Evolutionary conservation across 2,797 vertebrate genomes (phyloP), one percentile per base, ranked within the genome.

Genomic region (Protonibea diacanthus): DNA sequence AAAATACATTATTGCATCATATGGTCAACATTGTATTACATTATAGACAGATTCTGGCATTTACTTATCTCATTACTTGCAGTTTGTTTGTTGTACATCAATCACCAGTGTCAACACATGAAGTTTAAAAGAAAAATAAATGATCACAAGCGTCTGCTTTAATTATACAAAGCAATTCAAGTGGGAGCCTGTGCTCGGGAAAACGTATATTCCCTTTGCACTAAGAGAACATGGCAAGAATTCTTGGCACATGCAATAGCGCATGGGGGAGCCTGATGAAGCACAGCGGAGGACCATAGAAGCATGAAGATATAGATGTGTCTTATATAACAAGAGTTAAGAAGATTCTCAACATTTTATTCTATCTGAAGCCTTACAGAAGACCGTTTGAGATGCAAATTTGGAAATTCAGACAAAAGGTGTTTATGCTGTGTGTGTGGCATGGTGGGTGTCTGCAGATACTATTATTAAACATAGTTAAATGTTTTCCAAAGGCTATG

Each of bases 251-350:
- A 44, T 44, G 11, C 23, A 49, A 5, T 7, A 3, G 51, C 21
- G 25, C 18, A 33, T 6, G 4, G 51, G 9, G 51, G 40, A 68
- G 47, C 52, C 49, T 63, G 21, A 42, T 51, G 25, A 47, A 45
- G 18, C 17, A 51, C 20, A 61, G 23, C 12, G 6, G 29, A 49
- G 12, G 56, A n/a, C 27, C 18, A 44, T 33, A 68, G 62, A 56
- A 21, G 12, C 42, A 67, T 27, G 44, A 58, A 27, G 20, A 42
- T n/a, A 12, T 29, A 27, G 20, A 42, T n/a, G 17, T 29, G 38
- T 53, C 38, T 53, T 23, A 38, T 27, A 40, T 52, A 58, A 70
- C 6, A 40, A 56, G 40, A n/a, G 18, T 17, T 44, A 27, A 78
- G 33, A 12, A 55, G 56, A 56, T 55, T 53, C 38, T 72, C 18